phyloP scores from a whole-genome alignment of 2,113 vertebrate genomes.

The Xenopus laevis region DNA sequence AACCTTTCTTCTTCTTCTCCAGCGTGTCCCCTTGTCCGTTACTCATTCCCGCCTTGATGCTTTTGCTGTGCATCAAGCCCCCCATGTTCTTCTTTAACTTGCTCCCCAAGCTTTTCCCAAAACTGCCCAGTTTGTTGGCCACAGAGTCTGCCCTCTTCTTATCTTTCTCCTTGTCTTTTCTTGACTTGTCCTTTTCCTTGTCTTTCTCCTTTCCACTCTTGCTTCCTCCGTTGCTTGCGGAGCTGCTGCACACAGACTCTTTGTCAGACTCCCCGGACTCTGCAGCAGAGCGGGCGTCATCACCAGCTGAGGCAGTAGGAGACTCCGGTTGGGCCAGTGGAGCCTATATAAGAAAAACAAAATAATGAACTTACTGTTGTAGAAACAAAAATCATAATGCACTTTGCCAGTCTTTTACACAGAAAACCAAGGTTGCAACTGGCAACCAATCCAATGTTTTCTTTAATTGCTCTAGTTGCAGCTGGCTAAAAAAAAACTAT shows the following conservation, averaged over 20 bases:
- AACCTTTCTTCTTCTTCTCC: conserved; percentile 87
- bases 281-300: conserved; percentile 78
- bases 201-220: conserved; percentile 61
- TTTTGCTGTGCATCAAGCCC: conserved; percentile 85
- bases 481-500: too few species aligned
- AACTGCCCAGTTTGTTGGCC: conserved; percentile 93
- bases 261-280: conserved; percentile 94
- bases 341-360: conserved; percentile 58
- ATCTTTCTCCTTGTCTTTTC: conserved; percentile 77
- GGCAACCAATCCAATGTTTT: too few species aligned
- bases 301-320: conserved; percentile 84
- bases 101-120: conserved; percentile 91
- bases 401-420: too few species aligned
- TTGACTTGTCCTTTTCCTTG: conserved; percentile 67
- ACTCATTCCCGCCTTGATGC: conserved; percentile 53
- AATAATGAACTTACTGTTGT: too few species aligned
- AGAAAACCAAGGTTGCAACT: too few species aligned
- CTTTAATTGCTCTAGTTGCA: too few species aligned
- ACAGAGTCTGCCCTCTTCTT: conserved; percentile 90
- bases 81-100: conserved; percentile 94
- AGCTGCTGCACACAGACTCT: conserved; percentile 92
- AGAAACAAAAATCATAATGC: too few species aligned
- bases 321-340: conserved; percentile 94
- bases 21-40: conserved; percentile 65
- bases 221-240: conserved; percentile 74